Conservation (phyloP, 2,113 vertebrate genomes). For the Nesospiza acunhae region DNA sequence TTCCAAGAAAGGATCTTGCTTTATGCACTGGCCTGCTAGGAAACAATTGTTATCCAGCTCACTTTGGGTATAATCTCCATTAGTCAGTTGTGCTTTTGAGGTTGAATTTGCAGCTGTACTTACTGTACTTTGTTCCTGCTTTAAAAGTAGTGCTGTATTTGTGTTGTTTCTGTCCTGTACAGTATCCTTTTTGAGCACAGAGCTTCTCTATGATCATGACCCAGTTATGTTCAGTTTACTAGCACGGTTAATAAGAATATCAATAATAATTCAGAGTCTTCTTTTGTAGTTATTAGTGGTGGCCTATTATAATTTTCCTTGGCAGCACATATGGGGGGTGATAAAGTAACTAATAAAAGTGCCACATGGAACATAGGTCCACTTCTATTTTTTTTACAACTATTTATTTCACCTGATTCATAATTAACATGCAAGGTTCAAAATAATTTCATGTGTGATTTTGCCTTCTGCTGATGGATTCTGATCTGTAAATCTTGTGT, state of each 20-base stretch:
- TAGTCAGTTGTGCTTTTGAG: neutral
- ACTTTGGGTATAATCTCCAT: neutral
- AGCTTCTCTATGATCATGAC: neutral
- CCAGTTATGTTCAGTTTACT: conserved; percentile 46
- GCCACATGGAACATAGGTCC: conserved; percentile 48
- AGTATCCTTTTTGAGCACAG: neutral
- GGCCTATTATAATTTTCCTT: conserved; percentile 66
- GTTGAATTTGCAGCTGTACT: neutral
- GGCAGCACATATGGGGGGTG: conserved; percentile 61
- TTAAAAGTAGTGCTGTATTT: neutral
- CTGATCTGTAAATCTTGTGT: neutral
- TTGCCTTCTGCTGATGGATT: neutral
- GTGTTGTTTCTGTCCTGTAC: neutral
- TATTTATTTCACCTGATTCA: conserved; percentile 59
- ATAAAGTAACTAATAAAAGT: conserved; percentile 75
- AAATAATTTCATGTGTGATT: conserved; percentile 23
- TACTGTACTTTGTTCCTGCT: neutral
- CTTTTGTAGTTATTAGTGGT: conserved; percentile 50
- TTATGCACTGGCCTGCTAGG: neutral
- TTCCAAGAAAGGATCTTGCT: neutral
- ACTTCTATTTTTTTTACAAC: conserved; percentile 58
- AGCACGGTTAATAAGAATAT: conserved; percentile 67
- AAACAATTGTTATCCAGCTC: neutral
- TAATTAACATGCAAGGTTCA: conserved; percentile 63
- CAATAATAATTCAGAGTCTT: conserved; percentile 65